These are phyloP conservation scores for Carapus acus DNA, from an alignment of 2,797 vertebrate genomes.

Conservation along the genomic window DNA sequence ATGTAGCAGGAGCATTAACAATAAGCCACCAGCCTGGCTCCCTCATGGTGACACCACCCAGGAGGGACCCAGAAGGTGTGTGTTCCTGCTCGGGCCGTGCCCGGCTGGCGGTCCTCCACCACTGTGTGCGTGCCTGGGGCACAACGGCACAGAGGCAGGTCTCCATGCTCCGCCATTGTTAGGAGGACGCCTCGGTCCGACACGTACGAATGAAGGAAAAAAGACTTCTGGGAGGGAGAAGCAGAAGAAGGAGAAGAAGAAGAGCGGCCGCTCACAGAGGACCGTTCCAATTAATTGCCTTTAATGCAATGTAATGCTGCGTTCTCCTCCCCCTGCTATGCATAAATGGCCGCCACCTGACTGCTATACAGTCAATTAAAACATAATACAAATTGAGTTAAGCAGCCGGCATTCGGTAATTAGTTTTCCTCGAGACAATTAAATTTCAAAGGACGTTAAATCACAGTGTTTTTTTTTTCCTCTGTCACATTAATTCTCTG, in stretches of 20 bases:
- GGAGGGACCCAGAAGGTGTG: no score
- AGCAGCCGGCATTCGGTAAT: constrained; percentile 48
- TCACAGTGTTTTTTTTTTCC: constrained; percentile 33
- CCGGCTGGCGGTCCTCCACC: no score
- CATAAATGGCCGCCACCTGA: constrained; percentile 56
- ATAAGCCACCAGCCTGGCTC: no score
- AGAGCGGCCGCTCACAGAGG: constrained; percentile 43
- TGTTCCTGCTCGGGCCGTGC: no score
- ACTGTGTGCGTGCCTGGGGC: no score
- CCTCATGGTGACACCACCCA: no score
- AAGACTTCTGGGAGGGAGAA: constrained; percentile 37
- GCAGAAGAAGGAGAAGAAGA: constrained; percentile 23
- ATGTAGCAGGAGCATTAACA: no score
- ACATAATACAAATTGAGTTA: constrained; percentile 63
- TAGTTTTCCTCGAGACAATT: constrained; percentile 54
- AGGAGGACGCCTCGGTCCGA: no score
- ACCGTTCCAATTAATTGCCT: constrained; percentile 63
- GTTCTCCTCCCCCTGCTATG: constrained; percentile 52
- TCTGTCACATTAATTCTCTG: constrained; percentile 47
- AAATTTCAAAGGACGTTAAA: constrained; percentile 38
- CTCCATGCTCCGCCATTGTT: no score
- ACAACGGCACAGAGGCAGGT: no score
- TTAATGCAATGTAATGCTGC: constrained; percentile 56
- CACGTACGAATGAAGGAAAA: no score
- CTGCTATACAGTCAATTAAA: constrained; percentile 65